phyloP scores from a whole-genome alignment of 2,888 invertebrate species.

The Aspidapion aeneum region DNA sequence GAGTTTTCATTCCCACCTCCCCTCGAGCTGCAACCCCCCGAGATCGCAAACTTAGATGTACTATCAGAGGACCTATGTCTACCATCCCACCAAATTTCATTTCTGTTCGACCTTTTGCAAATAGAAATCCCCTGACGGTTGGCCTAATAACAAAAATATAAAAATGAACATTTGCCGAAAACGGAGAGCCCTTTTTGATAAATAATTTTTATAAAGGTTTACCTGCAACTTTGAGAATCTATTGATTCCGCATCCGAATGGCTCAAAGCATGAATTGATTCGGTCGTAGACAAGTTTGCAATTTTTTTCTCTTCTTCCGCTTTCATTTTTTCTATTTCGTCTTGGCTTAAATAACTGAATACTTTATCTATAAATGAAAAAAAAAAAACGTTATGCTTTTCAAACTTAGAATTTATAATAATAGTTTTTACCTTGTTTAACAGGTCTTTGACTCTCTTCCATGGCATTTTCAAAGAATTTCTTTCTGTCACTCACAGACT shows the following conservation, averaged over 20 bases:
- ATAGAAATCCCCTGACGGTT: too few species aligned
- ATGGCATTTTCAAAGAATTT: constrained; percentile 95
- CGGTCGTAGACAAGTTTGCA: constrained; percentile 66
- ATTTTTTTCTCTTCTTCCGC: constrained; percentile 92
- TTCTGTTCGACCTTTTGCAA: too few species aligned
- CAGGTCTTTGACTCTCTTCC: constrained; percentile 85
- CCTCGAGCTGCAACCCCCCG: too few species aligned
- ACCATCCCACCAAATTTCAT: too few species aligned
- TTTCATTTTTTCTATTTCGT: constrained; percentile 91
- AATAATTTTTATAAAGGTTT: too few species aligned
- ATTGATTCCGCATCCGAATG: constrained; percentile 53
- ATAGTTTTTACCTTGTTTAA: constrained; percentile 68
- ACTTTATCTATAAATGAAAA: constrained; percentile 68
- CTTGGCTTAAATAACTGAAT: constrained; percentile 90
- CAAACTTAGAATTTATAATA: neutral
- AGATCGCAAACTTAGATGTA: too few species aligned
- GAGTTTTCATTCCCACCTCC: too few species aligned
- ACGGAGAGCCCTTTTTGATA: too few species aligned
- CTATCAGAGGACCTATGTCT: too few species aligned
- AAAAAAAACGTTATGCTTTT: neutral
- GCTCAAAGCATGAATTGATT: constrained; percentile 56
- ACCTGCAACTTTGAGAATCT: constrained; percentile 35
- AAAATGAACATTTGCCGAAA: too few species aligned
- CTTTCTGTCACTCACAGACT: constrained; percentile 90
- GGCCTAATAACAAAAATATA: too few species aligned